These are phyloP conservation scores for Dipodomys merriami DNA, from an alignment of 2,113 vertebrate species.

Conservation along the genomic window DNA sequence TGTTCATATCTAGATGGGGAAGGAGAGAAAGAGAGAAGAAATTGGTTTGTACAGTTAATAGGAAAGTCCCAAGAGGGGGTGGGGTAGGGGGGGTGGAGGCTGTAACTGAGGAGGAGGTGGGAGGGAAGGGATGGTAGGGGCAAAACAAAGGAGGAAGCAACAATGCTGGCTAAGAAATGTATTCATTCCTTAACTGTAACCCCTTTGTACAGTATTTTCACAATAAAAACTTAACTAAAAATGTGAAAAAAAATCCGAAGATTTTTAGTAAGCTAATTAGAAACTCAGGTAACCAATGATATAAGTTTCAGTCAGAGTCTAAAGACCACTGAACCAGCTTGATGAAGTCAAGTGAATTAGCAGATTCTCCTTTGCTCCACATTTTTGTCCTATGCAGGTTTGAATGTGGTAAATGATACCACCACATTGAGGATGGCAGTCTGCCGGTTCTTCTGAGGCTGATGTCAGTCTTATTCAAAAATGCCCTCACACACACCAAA, in stretches of 20 bases:
- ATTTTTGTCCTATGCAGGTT: background rate
- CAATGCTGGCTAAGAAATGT: no score
- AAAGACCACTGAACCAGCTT: background rate
- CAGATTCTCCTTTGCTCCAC: background rate
- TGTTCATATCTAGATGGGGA: background rate
- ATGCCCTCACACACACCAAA: background rate
- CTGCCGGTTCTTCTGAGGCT: slow-evolving; percentile 6
- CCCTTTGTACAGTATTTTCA: no score
- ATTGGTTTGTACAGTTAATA: background rate
- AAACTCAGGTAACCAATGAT: background rate
- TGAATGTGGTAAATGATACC: background rate
- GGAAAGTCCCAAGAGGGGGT: background rate
- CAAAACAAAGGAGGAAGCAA: no score
- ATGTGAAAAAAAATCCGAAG: background rate
- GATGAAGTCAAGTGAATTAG: background rate
- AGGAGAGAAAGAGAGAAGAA: background rate
- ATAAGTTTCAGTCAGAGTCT: background rate
- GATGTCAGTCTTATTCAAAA: background rate
- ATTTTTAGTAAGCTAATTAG: background rate
- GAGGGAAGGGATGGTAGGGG: no score
- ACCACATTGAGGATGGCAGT: background rate
- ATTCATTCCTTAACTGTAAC: no score
- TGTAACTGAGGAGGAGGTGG: no score
- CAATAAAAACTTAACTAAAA: no score
- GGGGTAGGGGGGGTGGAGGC: no score